Conservation (phyloP, 2,888 invertebrate genomes). For the Xestoiulus laeticollis region DNA sequence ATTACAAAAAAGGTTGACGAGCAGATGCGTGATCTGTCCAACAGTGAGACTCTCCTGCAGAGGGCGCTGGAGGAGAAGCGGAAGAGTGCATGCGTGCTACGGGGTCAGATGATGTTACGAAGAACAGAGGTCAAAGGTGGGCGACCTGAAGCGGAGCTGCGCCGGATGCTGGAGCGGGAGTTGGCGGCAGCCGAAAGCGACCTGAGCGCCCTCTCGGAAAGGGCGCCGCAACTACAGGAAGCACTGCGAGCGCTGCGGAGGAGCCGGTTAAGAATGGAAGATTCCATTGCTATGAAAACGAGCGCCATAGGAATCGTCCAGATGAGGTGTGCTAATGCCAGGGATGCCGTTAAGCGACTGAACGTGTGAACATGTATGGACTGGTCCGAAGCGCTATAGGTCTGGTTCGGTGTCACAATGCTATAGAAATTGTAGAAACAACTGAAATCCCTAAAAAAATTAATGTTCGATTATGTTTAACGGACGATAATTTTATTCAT, state of each 20-base stretch:
- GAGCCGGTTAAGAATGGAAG: not conserved
- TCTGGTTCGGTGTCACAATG: no score
- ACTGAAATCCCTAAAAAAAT: no score
- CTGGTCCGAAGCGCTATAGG: no score
- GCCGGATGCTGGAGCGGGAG: conserved; percentile 7
- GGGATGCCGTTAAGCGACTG: not conserved
- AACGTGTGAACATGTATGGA: not conserved
- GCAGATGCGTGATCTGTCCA: not conserved
- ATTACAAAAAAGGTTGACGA: conserved; percentile 44
- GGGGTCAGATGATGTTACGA: not conserved
- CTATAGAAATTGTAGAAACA: no score
- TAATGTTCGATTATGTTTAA: no score
- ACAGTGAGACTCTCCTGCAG: not conserved
- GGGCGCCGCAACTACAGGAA: not conserved
- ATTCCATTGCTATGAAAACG: not conserved
- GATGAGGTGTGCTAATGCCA: not conserved
- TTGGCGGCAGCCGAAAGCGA: not conserved
- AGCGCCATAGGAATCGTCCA: not conserved
- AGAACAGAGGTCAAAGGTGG: not conserved
- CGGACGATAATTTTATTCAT: not conserved
- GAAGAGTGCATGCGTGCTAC: not conserved
- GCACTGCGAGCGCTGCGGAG: not conserved
- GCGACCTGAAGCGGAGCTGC: not conserved
- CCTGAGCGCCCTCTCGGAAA: not conserved
- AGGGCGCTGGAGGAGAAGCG: not conserved